Base-by-base conservation (phyloP, 1,140 invertebrate genomes). In the Euura lappo region DNA sequence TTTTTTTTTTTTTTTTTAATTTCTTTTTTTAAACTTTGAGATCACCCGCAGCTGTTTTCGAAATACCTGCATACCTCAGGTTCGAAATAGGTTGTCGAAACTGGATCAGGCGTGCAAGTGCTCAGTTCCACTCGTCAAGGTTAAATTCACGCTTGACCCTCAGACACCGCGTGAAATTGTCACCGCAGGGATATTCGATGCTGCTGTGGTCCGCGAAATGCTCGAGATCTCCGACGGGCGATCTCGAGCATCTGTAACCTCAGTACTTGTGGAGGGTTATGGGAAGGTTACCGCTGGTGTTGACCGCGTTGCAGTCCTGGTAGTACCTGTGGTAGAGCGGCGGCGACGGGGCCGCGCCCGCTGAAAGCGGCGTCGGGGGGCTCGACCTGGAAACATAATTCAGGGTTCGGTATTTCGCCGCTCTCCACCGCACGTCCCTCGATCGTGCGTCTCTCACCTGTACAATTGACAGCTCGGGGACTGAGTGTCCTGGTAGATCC, bases 231-330 rank as follows among this genome's bases (percentile, higher is more conserved):
- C 13, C 51, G 10, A 11, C 73, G 47, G 82, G 80, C 78, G 82
- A 81, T 81, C 87, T 88, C 87, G 87, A 87, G 84, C 85, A 85
- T 75, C 85, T 82, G 73, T 86, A 88, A 77, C 86, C 87, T 88
- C 87, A 88, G 87, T 88, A 88, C 74, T 87, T 87, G 72, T 86
- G 87, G 64, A 88, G 74, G 79, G 87, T 85, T 78, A 88, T 86
- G 5, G 87, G 86, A 70, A 88, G 65, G 80, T 88, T 88, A 5
- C 86, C 86, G 69, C 85, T 87, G 67, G 85, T 84, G 69, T 85
- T 87, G 2, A 87, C 83, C 11, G 83, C 82, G 66, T 87, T 87
- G 76, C 86, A 88, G 76, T 88, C 86, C 76, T 87, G 87, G 64
- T 87, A 86, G 67, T 87, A 88, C 79, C 87, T 82, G 72, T 86